A percentile compares a stretch with the other conserved stretches of the same genome.
Conservation (phyloP, 2,113 vertebrate species). For the Mobula birostris region DNA sequence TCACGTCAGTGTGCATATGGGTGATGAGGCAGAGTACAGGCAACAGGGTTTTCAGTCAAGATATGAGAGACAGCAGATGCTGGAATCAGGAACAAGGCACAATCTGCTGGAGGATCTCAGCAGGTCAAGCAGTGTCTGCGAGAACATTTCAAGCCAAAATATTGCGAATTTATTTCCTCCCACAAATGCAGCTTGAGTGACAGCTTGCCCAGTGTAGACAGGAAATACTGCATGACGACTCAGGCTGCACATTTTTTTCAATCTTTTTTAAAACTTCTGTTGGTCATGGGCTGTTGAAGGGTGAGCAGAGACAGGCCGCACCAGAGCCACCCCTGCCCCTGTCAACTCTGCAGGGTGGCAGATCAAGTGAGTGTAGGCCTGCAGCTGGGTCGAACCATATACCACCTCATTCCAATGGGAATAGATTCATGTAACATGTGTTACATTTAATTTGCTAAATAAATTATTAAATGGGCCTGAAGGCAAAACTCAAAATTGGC, state of each 20-base stretch:
- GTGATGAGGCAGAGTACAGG: neutral
- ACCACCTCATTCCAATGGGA: neutral
- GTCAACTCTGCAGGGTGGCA: neutral
- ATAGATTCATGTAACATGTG: neutral
- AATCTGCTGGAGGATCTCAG: too few relatives aligned
- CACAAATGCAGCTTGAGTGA: neutral
- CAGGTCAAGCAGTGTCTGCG: too few relatives aligned
- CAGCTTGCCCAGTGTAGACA: neutral
- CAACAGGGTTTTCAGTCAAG: too few relatives aligned
- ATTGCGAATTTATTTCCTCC: too few relatives aligned
- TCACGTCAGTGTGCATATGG: neutral
- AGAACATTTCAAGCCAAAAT: too few relatives aligned
- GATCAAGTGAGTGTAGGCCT: neutral
- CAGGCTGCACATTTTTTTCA: neutral
- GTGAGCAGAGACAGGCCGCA: neutral
- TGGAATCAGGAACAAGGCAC: too few relatives aligned
- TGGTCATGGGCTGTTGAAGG: neutral
- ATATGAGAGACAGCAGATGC: too few relatives aligned
- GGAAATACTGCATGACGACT: neutral
- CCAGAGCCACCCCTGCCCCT: neutral
- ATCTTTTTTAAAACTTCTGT: neutral
- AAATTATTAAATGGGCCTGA: constrained; percentile 23
- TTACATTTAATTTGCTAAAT: neutral
- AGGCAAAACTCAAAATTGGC: constrained; percentile 27
- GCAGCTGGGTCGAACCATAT: neutral